These are phyloP conservation scores for Enteromius fasciolatus DNA, from an alignment of 2,797 vertebrate species.

Conservation along the genomic window DNA sequence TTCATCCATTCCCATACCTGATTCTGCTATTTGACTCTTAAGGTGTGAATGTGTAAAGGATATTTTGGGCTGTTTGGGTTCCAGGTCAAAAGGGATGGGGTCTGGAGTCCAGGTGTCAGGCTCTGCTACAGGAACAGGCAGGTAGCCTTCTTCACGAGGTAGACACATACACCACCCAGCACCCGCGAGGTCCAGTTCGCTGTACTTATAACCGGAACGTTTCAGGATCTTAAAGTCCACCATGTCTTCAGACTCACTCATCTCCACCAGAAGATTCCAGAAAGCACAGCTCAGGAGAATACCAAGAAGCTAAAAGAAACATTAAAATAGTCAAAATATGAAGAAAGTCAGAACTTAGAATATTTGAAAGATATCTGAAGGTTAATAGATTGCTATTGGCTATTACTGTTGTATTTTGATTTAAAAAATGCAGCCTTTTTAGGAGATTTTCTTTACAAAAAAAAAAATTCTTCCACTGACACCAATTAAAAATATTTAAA, in stretches of 20 bases:
- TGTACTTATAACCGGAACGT: conserved; percentile 69
- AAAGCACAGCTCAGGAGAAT: conserved; percentile 85
- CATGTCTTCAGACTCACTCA: conserved; percentile 79
- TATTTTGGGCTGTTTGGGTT: conserved; percentile 72
- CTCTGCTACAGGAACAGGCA: conserved; percentile 76
- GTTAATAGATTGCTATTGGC: too few species aligned
- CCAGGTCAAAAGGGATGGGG: conserved; percentile 64
- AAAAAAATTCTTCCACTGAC: background rate
- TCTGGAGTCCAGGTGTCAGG: conserved; percentile 69
- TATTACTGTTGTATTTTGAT: background rate
- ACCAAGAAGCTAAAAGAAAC: conserved; percentile 77
- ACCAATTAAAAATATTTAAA: too few species aligned
- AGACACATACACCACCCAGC: conserved; percentile 90
- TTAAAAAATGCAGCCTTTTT: background rate
- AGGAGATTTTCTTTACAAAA: background rate
- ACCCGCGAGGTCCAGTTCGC: conserved; percentile 80
- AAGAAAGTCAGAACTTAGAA: too few species aligned
- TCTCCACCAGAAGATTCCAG: conserved; percentile 85
- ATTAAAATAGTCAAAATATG: background rate
- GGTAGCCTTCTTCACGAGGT: conserved; percentile 85
- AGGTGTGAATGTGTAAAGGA: conserved; percentile 67
- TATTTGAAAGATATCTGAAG: too few species aligned
- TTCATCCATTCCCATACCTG: conserved; percentile 73
- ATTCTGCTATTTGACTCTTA: conserved; percentile 68
- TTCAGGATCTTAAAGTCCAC: conserved; percentile 81